phyloP scores from a whole-genome alignment of 2,797 vertebrate species.

The Scyliorhinus canicula region DNA sequence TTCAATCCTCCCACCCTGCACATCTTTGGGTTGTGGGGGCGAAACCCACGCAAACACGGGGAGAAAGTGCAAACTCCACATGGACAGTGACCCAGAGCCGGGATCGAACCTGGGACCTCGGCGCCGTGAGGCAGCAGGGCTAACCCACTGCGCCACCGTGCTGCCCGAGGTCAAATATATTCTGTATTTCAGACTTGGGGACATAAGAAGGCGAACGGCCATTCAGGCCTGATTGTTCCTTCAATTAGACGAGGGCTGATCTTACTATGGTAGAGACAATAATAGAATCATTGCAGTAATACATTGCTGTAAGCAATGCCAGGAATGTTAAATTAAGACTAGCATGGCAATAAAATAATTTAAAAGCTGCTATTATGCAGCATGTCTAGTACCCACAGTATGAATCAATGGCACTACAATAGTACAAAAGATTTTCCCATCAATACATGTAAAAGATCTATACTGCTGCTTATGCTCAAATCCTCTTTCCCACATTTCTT shows the following conservation, averaged over 20 bases:
- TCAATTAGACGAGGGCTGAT: background rate
- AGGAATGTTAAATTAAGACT: slow-evolving; percentile 1
- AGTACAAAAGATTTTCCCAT: background rate
- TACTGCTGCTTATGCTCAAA: background rate
- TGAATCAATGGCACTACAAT: background rate
- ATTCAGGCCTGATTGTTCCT: background rate
- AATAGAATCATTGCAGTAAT: background rate
- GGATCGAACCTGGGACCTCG: too few relatives aligned
- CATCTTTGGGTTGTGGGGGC: too few relatives aligned
- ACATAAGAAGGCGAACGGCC: background rate
- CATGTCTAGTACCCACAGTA: background rate
- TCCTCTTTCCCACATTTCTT: background rate
- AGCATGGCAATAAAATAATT: background rate
- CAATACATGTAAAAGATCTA: background rate
- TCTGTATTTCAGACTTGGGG: background rate
- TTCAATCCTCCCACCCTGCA: too few relatives aligned
- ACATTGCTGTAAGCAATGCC: background rate
- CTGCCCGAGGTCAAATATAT: slow-evolving; percentile 6
- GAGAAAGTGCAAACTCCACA: too few relatives aligned
- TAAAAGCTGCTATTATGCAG: background rate
- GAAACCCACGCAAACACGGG: too few relatives aligned
- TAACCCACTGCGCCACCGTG: too few relatives aligned
- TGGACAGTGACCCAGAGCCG: too few relatives aligned
- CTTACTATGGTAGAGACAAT: background rate
- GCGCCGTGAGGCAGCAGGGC: too few relatives aligned